Conservation (phyloP, 2,888 invertebrate genomes). For the Orthonychiurus folsomi region DNA sequence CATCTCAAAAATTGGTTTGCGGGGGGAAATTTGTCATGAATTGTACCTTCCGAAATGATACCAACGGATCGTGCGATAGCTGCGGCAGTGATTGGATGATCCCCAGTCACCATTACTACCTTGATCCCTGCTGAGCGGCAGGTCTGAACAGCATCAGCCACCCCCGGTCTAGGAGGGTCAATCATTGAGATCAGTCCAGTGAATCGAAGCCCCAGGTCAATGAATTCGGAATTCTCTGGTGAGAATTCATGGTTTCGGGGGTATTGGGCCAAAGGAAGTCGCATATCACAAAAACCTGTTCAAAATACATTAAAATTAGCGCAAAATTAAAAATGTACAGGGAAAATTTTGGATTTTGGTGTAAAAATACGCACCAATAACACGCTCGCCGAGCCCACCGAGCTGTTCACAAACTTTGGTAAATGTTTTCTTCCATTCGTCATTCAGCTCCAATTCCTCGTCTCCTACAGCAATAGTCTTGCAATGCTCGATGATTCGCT, state of each 20-base stretch:
- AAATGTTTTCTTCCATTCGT: constrained; percentile 50
- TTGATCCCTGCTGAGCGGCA: constrained; percentile 73
- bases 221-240: constrained; percentile 51
- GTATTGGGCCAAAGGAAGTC: constrained; percentile 45
- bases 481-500: constrained; percentile 59
- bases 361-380: constrained; percentile 49
- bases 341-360: neutral
- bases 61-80: constrained; percentile 91
- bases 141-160: constrained; percentile 58
- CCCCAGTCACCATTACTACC: constrained; percentile 59
- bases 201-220: constrained; percentile 52
- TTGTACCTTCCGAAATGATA: constrained; percentile 53
- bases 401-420: constrained; percentile 63
- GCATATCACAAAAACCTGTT: constrained; percentile 46
- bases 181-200: constrained; percentile 62
- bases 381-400: constrained; percentile 77
- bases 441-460: constrained; percentile 49
- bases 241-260: constrained; percentile 53
- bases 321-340: constrained; percentile 6
- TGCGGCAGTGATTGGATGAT: constrained; percentile 92
- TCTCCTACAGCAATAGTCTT: constrained; percentile 51
- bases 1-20: constrained; percentile 30
- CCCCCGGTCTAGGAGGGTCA: constrained; percentile 59
- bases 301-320: too few species aligned
- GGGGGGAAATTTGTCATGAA: neutral